A percentile compares a stretch with the other conserved stretches of the same genome.
phyloP scores from a whole-genome alignment of 2,797 vertebrate genomes.

The Coranthus polyacanthus region DNA sequence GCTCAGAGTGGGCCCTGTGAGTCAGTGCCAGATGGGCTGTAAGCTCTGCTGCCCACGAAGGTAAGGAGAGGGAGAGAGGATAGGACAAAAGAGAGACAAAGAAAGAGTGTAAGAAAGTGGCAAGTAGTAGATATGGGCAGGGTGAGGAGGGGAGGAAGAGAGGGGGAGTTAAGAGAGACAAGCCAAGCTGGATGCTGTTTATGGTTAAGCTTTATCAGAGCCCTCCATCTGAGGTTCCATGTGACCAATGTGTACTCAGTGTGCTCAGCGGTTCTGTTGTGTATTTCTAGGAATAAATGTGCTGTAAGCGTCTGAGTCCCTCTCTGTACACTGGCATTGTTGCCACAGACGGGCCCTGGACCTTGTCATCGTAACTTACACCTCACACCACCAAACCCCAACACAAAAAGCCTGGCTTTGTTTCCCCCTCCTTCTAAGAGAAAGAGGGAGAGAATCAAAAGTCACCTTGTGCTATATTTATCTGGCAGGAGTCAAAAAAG shows the following conservation, averaged over 20 bases:
- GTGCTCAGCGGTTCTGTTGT: constrained; percentile 69
- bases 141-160: constrained; percentile 43
- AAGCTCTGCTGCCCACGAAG: constrained; percentile 81
- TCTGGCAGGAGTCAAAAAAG: constrained; percentile 65
- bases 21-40: constrained; percentile 83
- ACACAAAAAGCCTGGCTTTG: constrained; percentile 64
- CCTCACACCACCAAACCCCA: constrained; percentile 50
- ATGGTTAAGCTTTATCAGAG: constrained; percentile 83
- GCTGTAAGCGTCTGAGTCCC: constrained; percentile 64
- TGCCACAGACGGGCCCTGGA: constrained; percentile 61
- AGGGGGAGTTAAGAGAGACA: constrained; percentile 51
- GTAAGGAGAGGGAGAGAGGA: constrained; percentile 64
- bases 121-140: constrained; percentile 57
- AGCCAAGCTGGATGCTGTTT: constrained; percentile 73
- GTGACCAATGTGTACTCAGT: constrained; percentile 79
- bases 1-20: constrained; percentile 80
- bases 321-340: constrained; percentile 61
- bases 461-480: constrained; percentile 85
- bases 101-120: constrained; percentile 72
- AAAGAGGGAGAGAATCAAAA: constrained; percentile 69
- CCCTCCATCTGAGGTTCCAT: constrained; percentile 84
- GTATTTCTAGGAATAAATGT: constrained; percentile 72
- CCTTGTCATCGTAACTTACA: constrained; percentile 77
- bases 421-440: constrained; percentile 53
- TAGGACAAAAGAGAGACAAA: constrained; percentile 69